Conservation (phyloP, 1,140 invertebrate species). For the Trichogramma pretiosum region DNA sequence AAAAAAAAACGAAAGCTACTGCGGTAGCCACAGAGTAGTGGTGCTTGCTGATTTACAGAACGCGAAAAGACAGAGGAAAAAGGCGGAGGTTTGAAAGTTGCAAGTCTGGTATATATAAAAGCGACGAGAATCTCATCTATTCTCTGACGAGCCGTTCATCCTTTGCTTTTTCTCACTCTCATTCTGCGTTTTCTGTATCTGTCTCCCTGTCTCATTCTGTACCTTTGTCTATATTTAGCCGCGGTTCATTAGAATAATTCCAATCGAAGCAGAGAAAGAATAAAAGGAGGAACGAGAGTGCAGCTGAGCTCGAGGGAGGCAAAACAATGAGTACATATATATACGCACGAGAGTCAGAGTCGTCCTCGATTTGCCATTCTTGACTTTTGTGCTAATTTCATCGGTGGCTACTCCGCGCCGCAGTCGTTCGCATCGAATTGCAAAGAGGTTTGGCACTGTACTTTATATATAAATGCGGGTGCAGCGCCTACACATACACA, state of each 20-base stretch:
- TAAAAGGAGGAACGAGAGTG: no score
- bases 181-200: neutral
- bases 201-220: no score
- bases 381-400: slow-evolving; percentile 12
- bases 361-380: slow-evolving; percentile 8
- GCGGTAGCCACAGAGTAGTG: no score
- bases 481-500: neutral
- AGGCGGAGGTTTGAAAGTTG: neutral
- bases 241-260: slow-evolving; percentile 18
- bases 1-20: no score
- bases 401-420: neutral
- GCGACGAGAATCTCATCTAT: neutral
- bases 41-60: no score
- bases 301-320: no score
- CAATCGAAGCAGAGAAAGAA: no score
- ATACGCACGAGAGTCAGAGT: neutral
- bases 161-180: neutral
- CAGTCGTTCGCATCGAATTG: slow-evolving; percentile 17
- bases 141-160: neutral
- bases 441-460: slow-evolving; percentile 6
- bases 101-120: neutral
- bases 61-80: neutral
- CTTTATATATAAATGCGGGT: no score
- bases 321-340: no score
- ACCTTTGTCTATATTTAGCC: no score